Evolutionary conservation across 92 coral and sea anemone species (phyloP), one percentile per base, ranked within the genome.

Genomic region (Porites divaricata): DNA sequence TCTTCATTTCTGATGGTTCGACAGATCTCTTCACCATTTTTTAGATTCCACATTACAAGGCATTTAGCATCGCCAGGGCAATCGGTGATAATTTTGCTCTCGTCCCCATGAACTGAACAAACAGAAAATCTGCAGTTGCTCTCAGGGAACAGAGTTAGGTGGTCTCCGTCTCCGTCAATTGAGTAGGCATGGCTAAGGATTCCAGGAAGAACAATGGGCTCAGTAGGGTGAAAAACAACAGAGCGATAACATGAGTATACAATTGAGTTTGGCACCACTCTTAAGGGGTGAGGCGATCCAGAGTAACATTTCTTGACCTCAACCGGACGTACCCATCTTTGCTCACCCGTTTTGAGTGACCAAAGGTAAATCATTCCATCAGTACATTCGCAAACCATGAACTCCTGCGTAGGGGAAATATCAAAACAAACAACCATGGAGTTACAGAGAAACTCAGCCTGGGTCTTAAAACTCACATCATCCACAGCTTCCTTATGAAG

Each of bases 41-140:
- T 20, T 14, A 63, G 56, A 48, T 59, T 49, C 70, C 81, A 77
- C 72, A 49, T 17, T 7, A 63, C 21, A 63, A 78, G 35, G 23
- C 71, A 78, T 49, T 65, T 78, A 21, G 72, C 72, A 66, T 64
- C 23, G n/a, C 9, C 50, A 20, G 71, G 74, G 49, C 72, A 78
- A 48, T 78, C 83, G 23, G 83, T 78, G 24, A 78, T 13, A 25
- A 78, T 66, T 62, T 24, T 65, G 61, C 62, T 49, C 54, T 75
- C 56, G 35, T 63, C 83, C 5, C 63, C 63, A 78, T 72, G 66
- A 64, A 78, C 25, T 20, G 83, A 78, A 78, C 81, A 78, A 65
- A 66, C 74, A 1, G 17, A 50, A n/a, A 78, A 78, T 8, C 63
- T 6, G 63, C 83, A 78, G 45, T 64, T 49, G 56, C 83, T 78